These are phyloP conservation scores for Linyphia triangularis DNA, from an alignment of 2,888 invertebrate species.

Conservation along the genomic window DNA sequence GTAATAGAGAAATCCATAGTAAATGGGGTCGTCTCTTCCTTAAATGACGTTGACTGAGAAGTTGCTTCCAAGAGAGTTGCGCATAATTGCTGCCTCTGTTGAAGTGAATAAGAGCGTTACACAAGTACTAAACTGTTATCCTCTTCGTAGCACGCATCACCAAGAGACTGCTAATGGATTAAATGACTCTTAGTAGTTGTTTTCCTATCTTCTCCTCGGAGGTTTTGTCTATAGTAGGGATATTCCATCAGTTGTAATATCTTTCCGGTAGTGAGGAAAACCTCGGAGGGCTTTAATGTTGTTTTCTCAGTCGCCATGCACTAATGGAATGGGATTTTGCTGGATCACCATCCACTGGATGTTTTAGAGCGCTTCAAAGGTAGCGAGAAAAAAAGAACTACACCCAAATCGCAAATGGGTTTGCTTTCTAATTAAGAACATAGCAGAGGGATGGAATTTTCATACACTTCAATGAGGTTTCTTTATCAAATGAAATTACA, in stretches of 20 bases:
- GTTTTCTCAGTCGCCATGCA: slow-evolving; percentile 24
- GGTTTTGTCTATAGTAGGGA: slow-evolving; percentile 41
- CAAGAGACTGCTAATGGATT: slow-evolving; percentile 62
- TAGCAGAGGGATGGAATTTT: background rate
- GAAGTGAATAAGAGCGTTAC: slow-evolving; percentile 49
- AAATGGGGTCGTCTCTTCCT: slow-evolving; percentile 38
- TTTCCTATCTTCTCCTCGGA: slow-evolving; percentile 32
- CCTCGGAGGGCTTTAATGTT: slow-evolving; percentile 20
- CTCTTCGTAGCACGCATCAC: slow-evolving; percentile 6
- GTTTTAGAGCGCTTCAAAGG: slow-evolving; percentile 26
- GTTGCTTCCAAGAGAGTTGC: slow-evolving; percentile 15
- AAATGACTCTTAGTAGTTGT: slow-evolving; percentile 34
- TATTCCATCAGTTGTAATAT: slow-evolving; percentile 29
- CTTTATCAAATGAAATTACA: too few relatives aligned
- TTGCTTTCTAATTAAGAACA: background rate
- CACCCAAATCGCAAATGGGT: background rate
- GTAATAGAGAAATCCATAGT: slow-evolving; percentile 50
- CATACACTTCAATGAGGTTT: too few relatives aligned
- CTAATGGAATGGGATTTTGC: slow-evolving; percentile 53
- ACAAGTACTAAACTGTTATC: slow-evolving; percentile 34
- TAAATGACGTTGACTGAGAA: slow-evolving; percentile 53
- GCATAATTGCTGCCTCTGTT: slow-evolving; percentile 40
- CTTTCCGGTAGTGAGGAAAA: slow-evolving; percentile 34
- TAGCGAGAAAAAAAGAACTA: background rate
- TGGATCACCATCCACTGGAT: slow-evolving; percentile 19